Percentiles rank a stretch among this genome's conserved stretches.
These are phyloP conservation scores for Netelia melanura DNA, from an alignment of 2,888 invertebrate genomes.

Conservation along the genomic window DNA sequence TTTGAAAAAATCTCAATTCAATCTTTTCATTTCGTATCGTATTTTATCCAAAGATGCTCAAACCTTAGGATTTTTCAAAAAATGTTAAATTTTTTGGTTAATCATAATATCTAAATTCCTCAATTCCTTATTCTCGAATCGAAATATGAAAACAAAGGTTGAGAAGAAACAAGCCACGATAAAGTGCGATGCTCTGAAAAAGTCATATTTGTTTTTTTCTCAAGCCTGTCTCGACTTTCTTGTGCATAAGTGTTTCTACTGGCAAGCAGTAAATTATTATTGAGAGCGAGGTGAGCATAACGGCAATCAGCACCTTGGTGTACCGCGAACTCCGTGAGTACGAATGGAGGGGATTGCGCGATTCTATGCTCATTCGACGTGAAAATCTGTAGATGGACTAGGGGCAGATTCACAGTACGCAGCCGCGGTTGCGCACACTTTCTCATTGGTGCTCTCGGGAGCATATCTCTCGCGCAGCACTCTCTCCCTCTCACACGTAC, in stretches of 20 bases:
- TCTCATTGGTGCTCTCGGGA: background rate
- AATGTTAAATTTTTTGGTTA: background rate
- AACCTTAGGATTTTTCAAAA: too few relatives aligned
- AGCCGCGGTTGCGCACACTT: background rate
- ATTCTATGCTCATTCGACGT: background rate
- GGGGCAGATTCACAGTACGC: background rate
- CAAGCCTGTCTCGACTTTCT: background rate
- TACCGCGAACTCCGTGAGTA: background rate
- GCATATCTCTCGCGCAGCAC: background rate
- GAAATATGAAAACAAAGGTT: background rate
- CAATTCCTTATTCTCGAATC: background rate
- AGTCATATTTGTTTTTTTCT: too few relatives aligned
- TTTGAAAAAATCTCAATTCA: too few relatives aligned
- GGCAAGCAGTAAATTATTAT: background rate
- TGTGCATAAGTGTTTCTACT: background rate
- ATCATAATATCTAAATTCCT: background rate
- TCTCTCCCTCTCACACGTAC: background rate
- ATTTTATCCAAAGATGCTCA: too few relatives aligned
- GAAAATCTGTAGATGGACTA: slow-evolving; percentile 15
- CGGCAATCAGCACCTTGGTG: background rate
- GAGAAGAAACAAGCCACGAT: background rate
- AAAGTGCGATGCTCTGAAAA: too few relatives aligned
- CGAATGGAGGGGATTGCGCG: background rate
- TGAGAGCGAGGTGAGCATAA: slow-evolving; percentile 1
- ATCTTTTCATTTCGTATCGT: too few relatives aligned